Base-by-base conservation (phyloP, 2,797 vertebrate genomes). In the Alcedo quadribrachys region DNA sequence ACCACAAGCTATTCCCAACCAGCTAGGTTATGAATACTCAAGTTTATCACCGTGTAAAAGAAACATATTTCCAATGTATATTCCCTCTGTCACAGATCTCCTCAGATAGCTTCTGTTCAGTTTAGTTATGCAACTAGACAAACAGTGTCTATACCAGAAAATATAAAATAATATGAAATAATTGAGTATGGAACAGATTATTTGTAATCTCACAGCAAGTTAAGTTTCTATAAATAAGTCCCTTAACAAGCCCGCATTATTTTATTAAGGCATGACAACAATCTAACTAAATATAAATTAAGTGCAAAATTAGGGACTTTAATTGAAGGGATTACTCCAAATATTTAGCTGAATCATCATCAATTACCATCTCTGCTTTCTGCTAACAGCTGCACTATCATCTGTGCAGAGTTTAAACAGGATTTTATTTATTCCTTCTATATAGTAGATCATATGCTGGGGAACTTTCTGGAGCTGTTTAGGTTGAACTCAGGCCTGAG, bases 291-390 rank as follows among this genome's bases (percentile, higher is more conserved):
- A 51, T 61, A 61, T 12, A 45, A 85, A 81, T 89, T 48, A 87
- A 92, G 57, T 68, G 33, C 37, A 33, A 87, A 92, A 85, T 14
- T 32, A 3, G 25, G 8, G 55, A 16, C 27, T 35, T 81, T 57
- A 82, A 78, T 70, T 92, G 84, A 84, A 67, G n/a, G n/a, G 42
- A 51, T 91, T 62, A 62, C 54, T 60, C 68, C 9, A 86, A 92
- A 82, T 79, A 30, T 82, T 95, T 92, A 35, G 24, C 14, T 81
- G 80, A 86, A 67, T 82, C 74, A 43, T 51, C 18, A 30, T 83
- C 75, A 79, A 25, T 90, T 92, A 15, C 43, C 22, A 76, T 71
- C 45, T 88, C 86, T 53, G 17, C 78, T 90, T 78, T 62, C 62
- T 89, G 25, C 8, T 57, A 51, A 73, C 66, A 81, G 42, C 69